These are phyloP conservation scores for Tricholaema leucomelas DNA, from an alignment of 2,113 vertebrate species.

Conservation along the genomic window DNA sequence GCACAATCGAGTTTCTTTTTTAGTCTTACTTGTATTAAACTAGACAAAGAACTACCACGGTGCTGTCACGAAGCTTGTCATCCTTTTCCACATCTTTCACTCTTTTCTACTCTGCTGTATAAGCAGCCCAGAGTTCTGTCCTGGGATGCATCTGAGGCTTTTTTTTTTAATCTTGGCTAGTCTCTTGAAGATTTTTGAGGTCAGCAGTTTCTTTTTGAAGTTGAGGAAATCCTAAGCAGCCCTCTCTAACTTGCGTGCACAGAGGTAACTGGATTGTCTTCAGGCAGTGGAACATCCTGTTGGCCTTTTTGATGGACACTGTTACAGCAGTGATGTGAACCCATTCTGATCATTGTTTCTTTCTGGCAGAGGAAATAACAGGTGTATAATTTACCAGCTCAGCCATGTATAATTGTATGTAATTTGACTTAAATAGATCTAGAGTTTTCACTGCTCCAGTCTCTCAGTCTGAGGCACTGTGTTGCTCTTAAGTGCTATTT, in stretches of 20 bases:
- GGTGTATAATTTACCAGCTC: slow-evolving; percentile 50
- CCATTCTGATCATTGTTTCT: neutral
- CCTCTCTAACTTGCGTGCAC: neutral
- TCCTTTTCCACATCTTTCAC: neutral
- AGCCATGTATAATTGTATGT: slow-evolving; percentile 36
- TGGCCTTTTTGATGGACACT: neutral
- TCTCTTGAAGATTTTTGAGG: neutral
- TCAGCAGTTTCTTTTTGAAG: neutral
- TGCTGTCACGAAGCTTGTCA: neutral
- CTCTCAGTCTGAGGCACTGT: neutral
- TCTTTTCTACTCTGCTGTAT: neutral
- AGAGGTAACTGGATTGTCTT: neutral
- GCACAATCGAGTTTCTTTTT: slow-evolving; percentile 18
- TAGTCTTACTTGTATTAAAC: neutral
- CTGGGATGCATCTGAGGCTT: neutral
- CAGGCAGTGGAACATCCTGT: neutral
- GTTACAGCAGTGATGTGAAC: neutral
- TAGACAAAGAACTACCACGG: neutral
- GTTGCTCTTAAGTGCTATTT: slow-evolving; percentile 27
- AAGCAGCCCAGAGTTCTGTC: neutral
- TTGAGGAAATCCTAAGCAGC: neutral
- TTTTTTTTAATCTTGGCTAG: neutral
- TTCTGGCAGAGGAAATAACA: slow-evolving; percentile 43
- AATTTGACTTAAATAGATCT: slow-evolving; percentile 51
- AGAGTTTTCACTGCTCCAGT: slow-evolving; percentile 16